Percentiles rank a stretch among this genome's conserved stretches.
These are phyloP conservation scores for Tuberolachnus salignus DNA, from an alignment of 2,888 invertebrate genomes.

Conservation along the genomic window DNA sequence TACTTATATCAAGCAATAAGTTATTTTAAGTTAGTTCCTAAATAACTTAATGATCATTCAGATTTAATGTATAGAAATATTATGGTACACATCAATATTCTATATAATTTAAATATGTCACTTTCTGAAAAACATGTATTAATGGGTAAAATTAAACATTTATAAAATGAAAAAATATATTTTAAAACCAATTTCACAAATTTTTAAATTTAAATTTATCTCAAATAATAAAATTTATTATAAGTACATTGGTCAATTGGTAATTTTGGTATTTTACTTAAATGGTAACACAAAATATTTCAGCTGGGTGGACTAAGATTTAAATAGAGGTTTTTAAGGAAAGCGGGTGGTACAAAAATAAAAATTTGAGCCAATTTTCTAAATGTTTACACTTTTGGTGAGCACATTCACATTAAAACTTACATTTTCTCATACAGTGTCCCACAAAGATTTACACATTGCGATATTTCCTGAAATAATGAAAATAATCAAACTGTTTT, in stretches of 20 bases:
- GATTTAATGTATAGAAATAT: neutral
- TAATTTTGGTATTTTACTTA: neutral
- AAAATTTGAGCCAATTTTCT: too few species aligned
- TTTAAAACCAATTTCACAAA: conserved; percentile 29
- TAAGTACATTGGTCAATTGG: conserved; percentile 33
- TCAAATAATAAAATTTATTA: conserved; percentile 9
- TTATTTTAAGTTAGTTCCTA: neutral
- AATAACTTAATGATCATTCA: neutral
- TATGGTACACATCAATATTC: neutral
- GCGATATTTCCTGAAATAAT: too few species aligned
- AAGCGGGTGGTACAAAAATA: too few species aligned
- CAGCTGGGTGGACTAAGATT: neutral
- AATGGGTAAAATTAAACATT: neutral
- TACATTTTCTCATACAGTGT: too few species aligned
- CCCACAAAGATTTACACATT: too few species aligned
- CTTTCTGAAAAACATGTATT: neutral
- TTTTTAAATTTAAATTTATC: neutral
- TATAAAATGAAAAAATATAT: neutral
- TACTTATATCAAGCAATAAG: too few species aligned
- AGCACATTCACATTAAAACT: too few species aligned
- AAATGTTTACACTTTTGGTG: too few species aligned
- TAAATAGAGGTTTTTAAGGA: too few species aligned
- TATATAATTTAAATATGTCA: neutral
- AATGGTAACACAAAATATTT: neutral
- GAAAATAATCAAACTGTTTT: too few species aligned